phyloP scores from a whole-genome alignment of 2,888 invertebrate species.

The Leptinotarsa juncta region DNA sequence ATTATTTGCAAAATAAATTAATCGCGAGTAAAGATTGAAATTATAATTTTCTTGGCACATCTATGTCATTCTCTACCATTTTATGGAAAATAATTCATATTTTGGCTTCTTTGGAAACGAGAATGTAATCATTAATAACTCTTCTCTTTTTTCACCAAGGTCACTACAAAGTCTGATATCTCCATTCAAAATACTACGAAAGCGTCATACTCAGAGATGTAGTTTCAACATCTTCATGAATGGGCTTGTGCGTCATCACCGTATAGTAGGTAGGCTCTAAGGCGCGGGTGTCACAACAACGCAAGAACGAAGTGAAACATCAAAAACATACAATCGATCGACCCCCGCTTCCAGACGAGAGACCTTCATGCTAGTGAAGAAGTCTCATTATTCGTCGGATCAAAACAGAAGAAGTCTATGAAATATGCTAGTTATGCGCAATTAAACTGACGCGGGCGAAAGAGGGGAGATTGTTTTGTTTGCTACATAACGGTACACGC shows the following conservation, averaged over 20 bases:
- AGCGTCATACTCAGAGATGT: neutral
- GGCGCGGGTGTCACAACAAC: neutral
- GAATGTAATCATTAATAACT: too few species aligned
- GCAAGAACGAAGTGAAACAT: neutral
- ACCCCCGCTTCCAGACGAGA: neutral
- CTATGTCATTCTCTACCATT: too few species aligned
- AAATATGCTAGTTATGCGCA: constrained; percentile 58
- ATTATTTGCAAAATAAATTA: too few species aligned
- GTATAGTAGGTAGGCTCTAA: neutral
- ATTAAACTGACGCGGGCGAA: constrained; percentile 47
- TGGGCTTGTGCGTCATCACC: constrained; percentile 19
- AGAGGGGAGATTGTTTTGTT: constrained; percentile 54
- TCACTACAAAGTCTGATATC: too few species aligned
- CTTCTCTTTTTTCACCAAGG: too few species aligned
- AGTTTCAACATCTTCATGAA: constrained; percentile 19
- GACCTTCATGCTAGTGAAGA: neutral
- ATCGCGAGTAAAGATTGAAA: too few species aligned
- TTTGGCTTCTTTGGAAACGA: too few species aligned
- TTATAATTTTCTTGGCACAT: too few species aligned
- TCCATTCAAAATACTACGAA: neutral
- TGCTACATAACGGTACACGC: constrained; percentile 59
- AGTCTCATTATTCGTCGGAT: constrained; percentile 7
- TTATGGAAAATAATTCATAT: too few species aligned
- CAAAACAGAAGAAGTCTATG: constrained; percentile 26
- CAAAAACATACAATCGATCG: neutral